Percentiles rank a stretch among this genome's conserved stretches.
These are phyloP conservation scores for Tenthredo scrophulariae DNA, from an alignment of 2,888 invertebrate genomes.

Conservation along the genomic window DNA sequence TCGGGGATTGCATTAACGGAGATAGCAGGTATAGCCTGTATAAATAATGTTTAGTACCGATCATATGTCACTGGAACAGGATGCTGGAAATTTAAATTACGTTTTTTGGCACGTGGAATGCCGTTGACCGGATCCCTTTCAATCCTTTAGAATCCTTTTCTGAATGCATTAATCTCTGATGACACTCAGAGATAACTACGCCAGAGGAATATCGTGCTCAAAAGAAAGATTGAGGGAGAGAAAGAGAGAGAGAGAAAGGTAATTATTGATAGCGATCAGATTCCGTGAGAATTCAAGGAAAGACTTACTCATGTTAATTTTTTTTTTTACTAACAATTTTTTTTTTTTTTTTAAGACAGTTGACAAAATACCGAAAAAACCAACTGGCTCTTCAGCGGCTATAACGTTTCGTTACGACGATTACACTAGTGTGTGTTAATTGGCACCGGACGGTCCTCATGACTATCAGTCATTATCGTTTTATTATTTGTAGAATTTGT, in stretches of 20 bases:
- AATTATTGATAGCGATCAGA: neutral
- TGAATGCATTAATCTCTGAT: constrained; percentile 12
- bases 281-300: neutral
- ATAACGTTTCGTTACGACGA: neutral
- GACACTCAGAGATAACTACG: neutral
- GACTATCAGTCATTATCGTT: constrained; percentile 1
- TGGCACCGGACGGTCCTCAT: neutral
- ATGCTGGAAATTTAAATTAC: constrained; percentile 35
- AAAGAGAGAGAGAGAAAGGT: neutral
- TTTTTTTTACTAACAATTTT: no score
- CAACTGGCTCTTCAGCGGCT: neutral
- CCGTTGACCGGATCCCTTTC: constrained; percentile 13
- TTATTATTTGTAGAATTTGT: constrained; percentile 28
- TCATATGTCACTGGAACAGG: constrained; percentile 42
- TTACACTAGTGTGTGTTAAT: neutral
- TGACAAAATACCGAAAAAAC: neutral
- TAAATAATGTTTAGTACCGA: constrained; percentile 26
- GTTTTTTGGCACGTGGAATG: constrained; percentile 46
- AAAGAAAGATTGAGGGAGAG: neutral
- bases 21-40: neutral
- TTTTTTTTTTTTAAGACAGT: neutral
- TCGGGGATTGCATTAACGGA: constrained; percentile 32
- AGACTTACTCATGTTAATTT: neutral
- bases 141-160: constrained; percentile 22
- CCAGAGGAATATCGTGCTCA: neutral